phyloP scores from a whole-genome alignment of 2,113 vertebrate species.

The Phasianus colchicus region DNA sequence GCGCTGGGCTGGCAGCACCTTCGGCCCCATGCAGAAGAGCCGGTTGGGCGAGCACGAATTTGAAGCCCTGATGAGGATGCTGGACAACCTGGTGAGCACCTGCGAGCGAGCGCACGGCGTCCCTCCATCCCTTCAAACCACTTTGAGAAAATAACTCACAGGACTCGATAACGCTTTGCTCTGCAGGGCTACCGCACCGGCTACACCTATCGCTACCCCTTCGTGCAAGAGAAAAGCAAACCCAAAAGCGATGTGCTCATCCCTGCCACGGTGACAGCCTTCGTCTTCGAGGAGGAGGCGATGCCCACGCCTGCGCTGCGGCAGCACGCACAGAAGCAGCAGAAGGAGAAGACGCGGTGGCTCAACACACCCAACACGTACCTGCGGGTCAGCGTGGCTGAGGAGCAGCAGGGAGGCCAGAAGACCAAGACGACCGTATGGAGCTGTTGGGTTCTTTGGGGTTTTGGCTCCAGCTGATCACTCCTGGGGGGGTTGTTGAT shows the following conservation, averaged over 20 bases:
- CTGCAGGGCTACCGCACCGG: slow-evolving; percentile 93
- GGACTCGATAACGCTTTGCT: not conserved
- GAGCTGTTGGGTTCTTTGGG: not conserved
- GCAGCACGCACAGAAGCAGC: slow-evolving; percentile 91
- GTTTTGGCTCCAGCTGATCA: not conserved
- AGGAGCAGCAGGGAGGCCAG: slow-evolving; percentile 81
- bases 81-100: slow-evolving; percentile 89
- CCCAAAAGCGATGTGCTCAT: slow-evolving; percentile 94
- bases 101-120: not conserved
- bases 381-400: slow-evolving; percentile 88
- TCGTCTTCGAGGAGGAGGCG: slow-evolving; percentile 89
- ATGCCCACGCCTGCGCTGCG: slow-evolving; percentile 78
- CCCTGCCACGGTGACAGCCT: slow-evolving; percentile 90
- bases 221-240: slow-evolving; percentile 91
- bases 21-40: slow-evolving; percentile 94
- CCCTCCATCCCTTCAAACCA: not conserved
- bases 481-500: no score
- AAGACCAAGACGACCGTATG: slow-evolving; percentile 88
- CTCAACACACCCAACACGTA: slow-evolving; percentile 98
- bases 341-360: slow-evolving; percentile 97
- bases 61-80: slow-evolving; percentile 96
- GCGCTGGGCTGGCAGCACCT: slow-evolving; percentile 93
- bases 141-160: no score
- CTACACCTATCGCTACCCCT: slow-evolving; percentile 93
- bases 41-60: slow-evolving; percentile 94